Evolutionary conservation across 2,888 invertebrate genomes (phyloP), one percentile per base, ranked within the genome.

Genomic region (Carpatolechia fugitivella): DNA sequence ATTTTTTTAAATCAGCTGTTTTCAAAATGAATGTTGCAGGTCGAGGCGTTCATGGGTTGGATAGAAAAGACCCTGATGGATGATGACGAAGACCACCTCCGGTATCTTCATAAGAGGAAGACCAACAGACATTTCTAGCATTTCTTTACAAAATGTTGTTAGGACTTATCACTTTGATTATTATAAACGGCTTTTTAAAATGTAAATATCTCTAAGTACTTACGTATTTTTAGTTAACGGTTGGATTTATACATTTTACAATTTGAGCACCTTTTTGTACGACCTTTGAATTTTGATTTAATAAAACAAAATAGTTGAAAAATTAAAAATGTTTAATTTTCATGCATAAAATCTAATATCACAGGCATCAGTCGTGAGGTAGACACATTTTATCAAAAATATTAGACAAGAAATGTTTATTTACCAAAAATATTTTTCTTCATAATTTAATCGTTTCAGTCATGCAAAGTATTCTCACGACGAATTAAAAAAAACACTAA

Each of bases 11-110:
- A n/a, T n/a, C n/a, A n/a, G n/a, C n/a, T n/a, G n/a, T n/a, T n/a
- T n/a, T n/a, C n/a, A n/a, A 40, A 10, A 8, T 40, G 10, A 24
- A 1, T 18, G 4, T 63, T 57, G 1, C 55, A 89, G 90, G 89
- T 90, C 58, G 88, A 90, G 65, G 70, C 85, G 0, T 89, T 67
- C 64, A 89, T 88, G 88, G 70, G 74, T 0, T 90, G 90, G 90
- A 90, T 90, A 16, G 89, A 89, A 58, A 82, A 80, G 60, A 88
- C 88, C 0, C 65, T 90, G 0, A 71, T 74, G 20, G 85, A 87
- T 0, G 89, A 90, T 35, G 81, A 88, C 31, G 75, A 82, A 56
- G 90, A 89, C 24, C 89, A 90, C 52, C 57, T 84, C 3, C 72
- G 59, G 46, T 79, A 68, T 38, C 56, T 85, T 1, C 64, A 54